Conservation (phyloP, 1,140 invertebrate species). For the Batillaria attramentaria region DNA sequence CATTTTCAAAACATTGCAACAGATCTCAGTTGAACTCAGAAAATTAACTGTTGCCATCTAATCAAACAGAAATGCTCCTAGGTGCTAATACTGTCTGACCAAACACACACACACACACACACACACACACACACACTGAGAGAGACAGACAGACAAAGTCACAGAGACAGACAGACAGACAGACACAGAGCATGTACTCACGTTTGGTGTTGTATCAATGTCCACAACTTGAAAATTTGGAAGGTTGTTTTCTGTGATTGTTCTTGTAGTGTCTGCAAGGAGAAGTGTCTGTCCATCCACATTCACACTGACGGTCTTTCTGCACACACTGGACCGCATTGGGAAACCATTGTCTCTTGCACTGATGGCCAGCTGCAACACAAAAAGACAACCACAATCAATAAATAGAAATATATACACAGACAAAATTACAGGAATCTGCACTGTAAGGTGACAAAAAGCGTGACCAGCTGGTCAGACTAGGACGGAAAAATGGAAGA, state of each 20-base stretch:
- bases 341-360: conserved; percentile 22
- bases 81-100: neutral
- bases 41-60: neutral
- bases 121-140: neutral
- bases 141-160: neutral
- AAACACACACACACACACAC: no score
- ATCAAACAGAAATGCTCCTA: no score
- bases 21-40: neutral
- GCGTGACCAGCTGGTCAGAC: no score
- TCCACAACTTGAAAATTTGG: neutral
- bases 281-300: neutral
- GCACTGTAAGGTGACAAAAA: no score
- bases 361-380: conserved; percentile 13
- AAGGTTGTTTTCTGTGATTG: conserved; percentile 3
- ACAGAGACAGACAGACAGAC: neutral
- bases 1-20: neutral
- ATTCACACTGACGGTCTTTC: neutral
- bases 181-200: neutral
- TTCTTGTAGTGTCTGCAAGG: neutral
- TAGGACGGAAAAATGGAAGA: no score
- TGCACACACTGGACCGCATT: neutral
- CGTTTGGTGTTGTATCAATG: neutral
- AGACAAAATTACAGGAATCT: no score
- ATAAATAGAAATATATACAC: no score
- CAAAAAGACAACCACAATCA: neutral